Base-by-base conservation (phyloP, 2,888 invertebrate genomes). In the Cenopis cana region DNA sequence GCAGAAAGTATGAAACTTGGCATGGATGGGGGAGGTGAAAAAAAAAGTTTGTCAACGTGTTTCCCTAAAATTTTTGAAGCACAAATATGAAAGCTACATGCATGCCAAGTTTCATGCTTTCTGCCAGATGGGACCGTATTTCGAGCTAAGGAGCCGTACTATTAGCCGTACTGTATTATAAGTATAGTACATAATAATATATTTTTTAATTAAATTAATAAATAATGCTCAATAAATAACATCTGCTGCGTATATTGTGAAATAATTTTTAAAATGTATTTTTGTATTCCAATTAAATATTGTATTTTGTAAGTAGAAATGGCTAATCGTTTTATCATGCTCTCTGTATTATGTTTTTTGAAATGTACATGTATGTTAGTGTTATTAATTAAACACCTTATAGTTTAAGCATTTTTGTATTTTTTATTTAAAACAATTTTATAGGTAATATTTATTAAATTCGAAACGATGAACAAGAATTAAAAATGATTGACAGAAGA, bases 201-300 rank as follows among this genome's bases (percentile, higher is more conserved):
- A 60, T 20, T 36, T 12, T 46, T 49, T 24, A 38, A 33, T 24
- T 57, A 41, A 2, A 29, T n/a, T 59, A 24, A 24, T 56, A 41
- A 20, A 57, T 50, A 49, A 29, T 61, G 71, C 67, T 71, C 55
- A 71, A 61, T 29, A 62, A 24, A 41, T 12, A n/a, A 69, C 1
- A 52, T 59, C 11, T 60, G 33, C 61, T 55, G 46, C 54, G 2
- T 60, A 33, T 33, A 18, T 14, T 50, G 2, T 49, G 29, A 18
- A 20, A 29, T 41, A 18, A 24, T 38, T 54, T 29, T 24, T n/a
- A 49, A 20, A 61, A 8, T 55, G 46, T 36, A 46, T 36, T 62
- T 55, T 49, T 62, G 36, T 46, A 62, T 38, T 38, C 1, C 9
- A 52, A 4, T 50, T 50, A 12, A 49, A 59, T 33, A 33, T 9